These are phyloP conservation scores for Montipora capitata DNA, from an alignment of 92 coral and sea anemone genomes.

Conservation along the genomic window DNA sequence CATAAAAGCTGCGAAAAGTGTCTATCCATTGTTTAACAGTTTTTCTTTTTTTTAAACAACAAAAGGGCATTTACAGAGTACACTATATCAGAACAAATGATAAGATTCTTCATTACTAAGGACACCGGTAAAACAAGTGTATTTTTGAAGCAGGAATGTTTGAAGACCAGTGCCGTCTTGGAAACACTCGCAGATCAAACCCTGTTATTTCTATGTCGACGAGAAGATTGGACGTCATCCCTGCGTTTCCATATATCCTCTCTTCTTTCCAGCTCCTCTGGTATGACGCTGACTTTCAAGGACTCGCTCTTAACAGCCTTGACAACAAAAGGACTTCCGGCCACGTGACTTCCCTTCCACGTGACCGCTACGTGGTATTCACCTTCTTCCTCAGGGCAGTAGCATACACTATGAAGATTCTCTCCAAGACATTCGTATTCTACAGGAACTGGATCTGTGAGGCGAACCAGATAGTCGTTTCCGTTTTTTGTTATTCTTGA, in stretches of 20 bases:
- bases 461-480: constrained; percentile 51
- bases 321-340: constrained; percentile 89
- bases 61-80: no score
- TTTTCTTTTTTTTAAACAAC: no score
- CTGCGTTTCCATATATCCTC: constrained; percentile 77
- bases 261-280: constrained; percentile 12
- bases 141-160: no score
- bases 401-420: constrained; percentile 83
- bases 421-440: constrained; percentile 90
- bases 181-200: background rate
- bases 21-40: no score
- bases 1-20: no score
- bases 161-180: no score
- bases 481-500: constrained; percentile 74
- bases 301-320: constrained; percentile 67
- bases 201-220: constrained; percentile 24
- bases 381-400: constrained; percentile 81
- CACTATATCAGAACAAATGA: no score
- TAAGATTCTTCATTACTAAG: no score
- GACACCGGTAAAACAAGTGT: no score
- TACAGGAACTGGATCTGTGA: constrained; percentile 71
- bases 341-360: constrained; percentile 91
- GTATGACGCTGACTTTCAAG: constrained; percentile 16
- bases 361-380: constrained; percentile 84
- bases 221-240: constrained; percentile 47